Conservation (phyloP, 2,797 vertebrate species). For the Enteromius unitaeniatus region DNA sequence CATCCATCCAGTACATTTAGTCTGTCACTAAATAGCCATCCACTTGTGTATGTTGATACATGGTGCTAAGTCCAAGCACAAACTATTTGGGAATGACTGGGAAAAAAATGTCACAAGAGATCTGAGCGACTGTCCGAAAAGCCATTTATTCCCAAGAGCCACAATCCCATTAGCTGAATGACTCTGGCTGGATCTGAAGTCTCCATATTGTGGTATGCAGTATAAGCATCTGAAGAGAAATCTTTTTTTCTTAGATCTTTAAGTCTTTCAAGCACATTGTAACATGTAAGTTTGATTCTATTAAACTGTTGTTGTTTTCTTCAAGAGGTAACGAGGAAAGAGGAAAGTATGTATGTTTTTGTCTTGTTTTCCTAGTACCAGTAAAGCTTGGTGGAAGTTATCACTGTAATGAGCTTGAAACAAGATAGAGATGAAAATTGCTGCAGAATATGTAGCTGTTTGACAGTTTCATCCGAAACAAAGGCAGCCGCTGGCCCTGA, state of each 20-base stretch:
- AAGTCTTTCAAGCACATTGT: background rate
- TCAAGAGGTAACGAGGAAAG: background rate
- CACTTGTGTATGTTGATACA: slow-evolving; percentile 1
- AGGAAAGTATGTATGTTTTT: background rate
- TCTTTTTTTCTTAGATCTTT: background rate
- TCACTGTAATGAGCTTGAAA: background rate
- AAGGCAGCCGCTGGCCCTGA: slow-evolving; percentile 6
- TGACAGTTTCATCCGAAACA: slow-evolving; percentile 10
- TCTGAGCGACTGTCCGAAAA: background rate
- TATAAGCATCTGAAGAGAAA: background rate
- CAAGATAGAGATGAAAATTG: background rate
- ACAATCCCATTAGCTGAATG: slow-evolving; percentile 1
- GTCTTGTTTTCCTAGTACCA: background rate
- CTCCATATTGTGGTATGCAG: background rate
- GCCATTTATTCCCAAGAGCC: background rate
- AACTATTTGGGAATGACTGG: background rate
- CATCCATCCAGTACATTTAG: background rate
- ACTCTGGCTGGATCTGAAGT: background rate
- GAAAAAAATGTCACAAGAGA: background rate
- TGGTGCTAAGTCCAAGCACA: background rate
- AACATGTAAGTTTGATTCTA: background rate
- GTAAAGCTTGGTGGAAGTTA: background rate
- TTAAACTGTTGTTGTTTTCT: background rate
- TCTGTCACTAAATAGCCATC: slow-evolving; percentile 3
- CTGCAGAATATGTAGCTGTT: slow-evolving; percentile 12